These are phyloP conservation scores for Tiliacea citrago DNA, from an alignment of 2,888 invertebrate genomes.

Conservation along the genomic window DNA sequence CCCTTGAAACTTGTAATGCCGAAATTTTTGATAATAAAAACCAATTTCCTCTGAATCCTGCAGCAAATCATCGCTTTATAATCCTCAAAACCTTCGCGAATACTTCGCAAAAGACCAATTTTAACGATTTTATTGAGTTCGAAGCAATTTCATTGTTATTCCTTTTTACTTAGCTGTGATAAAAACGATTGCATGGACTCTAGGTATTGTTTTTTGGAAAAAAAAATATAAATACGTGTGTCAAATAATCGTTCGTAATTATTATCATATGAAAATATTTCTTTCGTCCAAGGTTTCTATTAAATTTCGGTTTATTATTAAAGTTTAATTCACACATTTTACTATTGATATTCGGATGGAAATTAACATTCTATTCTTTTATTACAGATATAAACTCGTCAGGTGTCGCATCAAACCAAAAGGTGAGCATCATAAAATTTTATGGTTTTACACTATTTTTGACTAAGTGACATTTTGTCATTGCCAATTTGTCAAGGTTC, in stretches of 20 bases:
- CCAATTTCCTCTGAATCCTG: constrained; percentile 66
- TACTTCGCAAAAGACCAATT: constrained; percentile 46
- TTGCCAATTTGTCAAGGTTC: constrained; percentile 50
- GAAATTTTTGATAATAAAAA: constrained; percentile 69
- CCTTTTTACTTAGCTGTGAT: constrained; percentile 27
- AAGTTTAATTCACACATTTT: constrained; percentile 13
- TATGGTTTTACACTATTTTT: constrained; percentile 46
- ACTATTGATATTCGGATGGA: constrained; percentile 26
- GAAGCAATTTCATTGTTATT: constrained; percentile 29
- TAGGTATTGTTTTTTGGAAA: constrained; percentile 14
- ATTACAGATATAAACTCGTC: constrained; percentile 67
- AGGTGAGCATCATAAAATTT: constrained; percentile 66
- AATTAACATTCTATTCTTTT: constrained; percentile 56
- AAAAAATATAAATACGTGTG: neutral
- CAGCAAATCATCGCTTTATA: constrained; percentile 58
- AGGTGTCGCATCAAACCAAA: constrained; percentile 61
- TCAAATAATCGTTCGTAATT: constrained; percentile 14
- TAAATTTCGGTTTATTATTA: neutral
- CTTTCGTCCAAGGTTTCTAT: neutral
- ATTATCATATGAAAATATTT: constrained; percentile 8
- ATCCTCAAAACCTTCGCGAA: constrained; percentile 50
- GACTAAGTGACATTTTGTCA: constrained; percentile 48
- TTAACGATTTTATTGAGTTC: constrained; percentile 35
- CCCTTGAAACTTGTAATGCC: constrained; percentile 60
- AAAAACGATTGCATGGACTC: constrained; percentile 39